A percentile compares a stretch with the other conserved stretches of the same genome.
Evolutionary conservation across 2,113 vertebrate species (phyloP).

Genomic region (Pan paniscus): DNA sequence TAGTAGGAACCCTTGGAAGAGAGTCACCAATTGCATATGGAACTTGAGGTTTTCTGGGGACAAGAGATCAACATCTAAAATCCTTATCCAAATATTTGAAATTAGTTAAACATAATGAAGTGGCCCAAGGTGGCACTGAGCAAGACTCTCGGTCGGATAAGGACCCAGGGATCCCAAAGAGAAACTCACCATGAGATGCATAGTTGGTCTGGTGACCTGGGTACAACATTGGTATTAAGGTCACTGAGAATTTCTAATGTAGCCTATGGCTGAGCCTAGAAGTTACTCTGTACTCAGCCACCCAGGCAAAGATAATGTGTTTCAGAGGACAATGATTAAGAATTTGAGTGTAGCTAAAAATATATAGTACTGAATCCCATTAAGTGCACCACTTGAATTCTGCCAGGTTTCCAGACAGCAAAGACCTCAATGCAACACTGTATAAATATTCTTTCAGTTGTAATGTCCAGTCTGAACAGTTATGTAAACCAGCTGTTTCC

Average conservation of each 20-base stretch:
- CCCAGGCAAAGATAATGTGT: not conserved
- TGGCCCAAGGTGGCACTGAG: not conserved
- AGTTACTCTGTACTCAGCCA: not conserved
- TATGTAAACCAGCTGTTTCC: rapidly evolving
- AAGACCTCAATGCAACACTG: no score
- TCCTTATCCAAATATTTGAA: not conserved
- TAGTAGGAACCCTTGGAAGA: not conserved
- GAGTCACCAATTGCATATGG: not conserved
- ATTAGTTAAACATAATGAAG: not conserved
- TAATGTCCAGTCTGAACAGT: not conserved
- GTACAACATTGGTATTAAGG: not conserved
- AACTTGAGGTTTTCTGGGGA: not conserved
- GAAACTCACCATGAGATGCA: not conserved
- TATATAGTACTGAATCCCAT: not conserved
- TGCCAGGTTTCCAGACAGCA: not conserved
- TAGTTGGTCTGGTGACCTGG: not conserved
- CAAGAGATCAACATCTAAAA: not conserved
- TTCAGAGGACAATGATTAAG: not conserved
- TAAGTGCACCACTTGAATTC: not conserved
- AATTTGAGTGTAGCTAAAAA: not conserved
- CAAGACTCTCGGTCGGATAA: not conserved
- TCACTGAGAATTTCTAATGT: not conserved
- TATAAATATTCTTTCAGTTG: not conserved
- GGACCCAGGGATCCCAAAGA: not conserved
- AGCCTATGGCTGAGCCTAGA: not conserved